Conservation (phyloP, 2,888 invertebrate species). For the Drosophila meridionalis region DNA sequence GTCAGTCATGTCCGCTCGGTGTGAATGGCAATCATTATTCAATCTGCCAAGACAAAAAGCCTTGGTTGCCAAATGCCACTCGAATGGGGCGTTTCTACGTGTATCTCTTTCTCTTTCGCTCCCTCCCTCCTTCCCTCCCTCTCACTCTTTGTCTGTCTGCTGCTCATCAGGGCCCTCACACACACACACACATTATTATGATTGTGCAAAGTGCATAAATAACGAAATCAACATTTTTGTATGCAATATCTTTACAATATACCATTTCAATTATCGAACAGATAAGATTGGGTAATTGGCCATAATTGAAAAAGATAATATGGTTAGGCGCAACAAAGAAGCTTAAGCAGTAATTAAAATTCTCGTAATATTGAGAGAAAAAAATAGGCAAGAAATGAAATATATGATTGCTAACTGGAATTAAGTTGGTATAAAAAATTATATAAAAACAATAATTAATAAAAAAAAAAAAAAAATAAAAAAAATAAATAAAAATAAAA, state of each 20-base stretch:
- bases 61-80: conserved; percentile 68
- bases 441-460: not conserved
- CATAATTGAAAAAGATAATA: conserved; percentile 20
- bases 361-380: not conserved
- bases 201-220: conserved; percentile 29
- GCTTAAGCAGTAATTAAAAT: conserved; percentile 1
- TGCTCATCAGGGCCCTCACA: conserved; percentile 17
- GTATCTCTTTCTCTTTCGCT: not conserved
- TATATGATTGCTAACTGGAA: not conserved
- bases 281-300: conserved; percentile 26
- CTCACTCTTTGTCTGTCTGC: not conserved
- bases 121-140: not conserved
- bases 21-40: conserved; percentile 65
- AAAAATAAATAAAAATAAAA: too few relatives aligned
- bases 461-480: not conserved
- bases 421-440: not conserved
- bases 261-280: conserved; percentile 27
- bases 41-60: conserved; percentile 61
- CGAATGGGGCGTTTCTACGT: conserved; percentile 41
- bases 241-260: conserved; percentile 21
- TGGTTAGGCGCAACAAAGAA: not conserved
- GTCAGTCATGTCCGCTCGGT: conserved; percentile 63
- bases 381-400: not conserved
- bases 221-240: conserved; percentile 11
- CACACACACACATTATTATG: conserved; percentile 9